Conservation (phyloP, 2,888 invertebrate genomes). For the Scaptomyza caliginosa region DNA sequence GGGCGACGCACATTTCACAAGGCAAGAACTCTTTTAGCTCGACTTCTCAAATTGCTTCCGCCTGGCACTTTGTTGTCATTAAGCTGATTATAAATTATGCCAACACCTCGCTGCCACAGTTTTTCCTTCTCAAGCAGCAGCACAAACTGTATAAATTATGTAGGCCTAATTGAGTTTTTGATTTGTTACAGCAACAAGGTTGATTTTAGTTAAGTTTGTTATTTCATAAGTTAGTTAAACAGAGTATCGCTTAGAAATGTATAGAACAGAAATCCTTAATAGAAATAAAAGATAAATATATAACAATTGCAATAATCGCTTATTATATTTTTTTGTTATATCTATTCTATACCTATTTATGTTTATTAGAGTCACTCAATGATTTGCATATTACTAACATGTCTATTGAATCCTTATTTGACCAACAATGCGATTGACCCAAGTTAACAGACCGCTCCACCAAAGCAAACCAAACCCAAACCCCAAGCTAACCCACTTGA, state of each 20-base stretch:
- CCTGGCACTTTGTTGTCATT: constrained; percentile 59
- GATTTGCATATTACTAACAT: constrained; percentile 46
- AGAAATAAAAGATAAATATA: too few species aligned
- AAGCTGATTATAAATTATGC: constrained; percentile 79
- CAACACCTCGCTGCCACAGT: constrained; percentile 11
- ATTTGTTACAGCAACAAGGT: background rate
- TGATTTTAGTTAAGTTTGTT: background rate
- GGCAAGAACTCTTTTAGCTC: constrained; percentile 3
- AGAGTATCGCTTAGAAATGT: background rate
- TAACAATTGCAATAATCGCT: background rate
- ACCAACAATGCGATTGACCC: constrained; percentile 40
- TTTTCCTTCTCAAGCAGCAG: constrained; percentile 1
- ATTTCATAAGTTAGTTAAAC: background rate
- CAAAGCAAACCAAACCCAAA: background rate
- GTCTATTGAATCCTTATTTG: constrained; percentile 21
- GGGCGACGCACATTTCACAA: constrained; percentile 36
- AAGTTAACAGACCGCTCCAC: constrained; percentile 21
- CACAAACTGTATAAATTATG: constrained; percentile 36
- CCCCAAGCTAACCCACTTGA: constrained; percentile 29
- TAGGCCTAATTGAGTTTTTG: constrained; percentile 23
- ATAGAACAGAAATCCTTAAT: too few species aligned
- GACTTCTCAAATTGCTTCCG: constrained; percentile 15
- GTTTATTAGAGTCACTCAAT: constrained; percentile 39
- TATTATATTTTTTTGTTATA: background rate
- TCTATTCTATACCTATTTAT: background rate